Evolutionary conservation across 2,888 invertebrate genomes (phyloP).

Genomic region (Meiosimyza platycephala): DNA sequence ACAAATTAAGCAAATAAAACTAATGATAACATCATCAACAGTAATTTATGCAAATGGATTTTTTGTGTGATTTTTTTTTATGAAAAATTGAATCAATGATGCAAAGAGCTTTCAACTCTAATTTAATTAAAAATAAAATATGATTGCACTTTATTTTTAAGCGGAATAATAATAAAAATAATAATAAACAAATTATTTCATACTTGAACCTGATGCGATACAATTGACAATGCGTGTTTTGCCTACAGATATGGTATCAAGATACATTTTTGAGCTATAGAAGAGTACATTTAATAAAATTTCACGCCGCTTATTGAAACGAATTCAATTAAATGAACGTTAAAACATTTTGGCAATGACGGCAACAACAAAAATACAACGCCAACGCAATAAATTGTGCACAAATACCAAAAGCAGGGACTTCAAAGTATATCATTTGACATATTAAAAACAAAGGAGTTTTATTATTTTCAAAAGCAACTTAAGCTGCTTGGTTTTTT

Average conservation of each 20-base stretch:
- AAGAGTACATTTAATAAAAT: too few species aligned
- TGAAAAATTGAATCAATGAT: background rate
- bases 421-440: too few species aligned
- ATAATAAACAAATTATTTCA: background rate
- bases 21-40: conserved; percentile 1
- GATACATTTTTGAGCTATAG: too few species aligned
- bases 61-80: conserved; percentile 6
- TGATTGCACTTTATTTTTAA: conserved; percentile 17
- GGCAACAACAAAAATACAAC: conserved; percentile 1
- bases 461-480: background rate
- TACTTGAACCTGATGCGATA: background rate
- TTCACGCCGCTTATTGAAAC: background rate
- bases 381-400: background rate
- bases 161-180: too few species aligned
- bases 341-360: conserved; percentile 27
- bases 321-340: conserved; percentile 19
- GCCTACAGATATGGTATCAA: too few species aligned
- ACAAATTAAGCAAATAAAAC: background rate
- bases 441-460: background rate
- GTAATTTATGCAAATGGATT: conserved; percentile 15
- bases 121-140: conserved; percentile 18
- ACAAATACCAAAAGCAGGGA: background rate
- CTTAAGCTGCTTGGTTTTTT: background rate
- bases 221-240: background rate
- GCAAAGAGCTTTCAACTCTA: background rate